Evolutionary conservation across 2,888 invertebrate species (phyloP).

Genomic region (Zaprionus bogoriensis): DNA sequence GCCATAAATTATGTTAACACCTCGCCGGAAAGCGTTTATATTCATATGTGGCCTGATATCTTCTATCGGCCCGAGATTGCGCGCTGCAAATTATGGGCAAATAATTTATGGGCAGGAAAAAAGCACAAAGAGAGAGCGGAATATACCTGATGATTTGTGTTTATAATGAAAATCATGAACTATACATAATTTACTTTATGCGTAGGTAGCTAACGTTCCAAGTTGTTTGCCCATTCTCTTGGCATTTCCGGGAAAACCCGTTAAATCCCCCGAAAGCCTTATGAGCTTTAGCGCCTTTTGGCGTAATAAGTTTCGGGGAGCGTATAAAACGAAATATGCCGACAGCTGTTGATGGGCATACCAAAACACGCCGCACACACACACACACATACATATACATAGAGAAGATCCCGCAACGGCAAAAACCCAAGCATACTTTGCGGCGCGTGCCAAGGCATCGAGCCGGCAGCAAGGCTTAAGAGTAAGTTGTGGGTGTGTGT

Average conservation of each 20-base stretch:
- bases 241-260: slow-evolving; percentile 3
- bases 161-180: slow-evolving; percentile 10
- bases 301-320: slow-evolving; percentile 61
- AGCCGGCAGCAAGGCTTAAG: slow-evolving; percentile 56
- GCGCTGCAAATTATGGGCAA: background rate
- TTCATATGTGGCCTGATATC: slow-evolving; percentile 32
- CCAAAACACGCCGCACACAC: slow-evolving; percentile 31
- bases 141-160: slow-evolving; percentile 13
- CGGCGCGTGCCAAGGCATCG: slow-evolving; percentile 50
- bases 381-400: background rate
- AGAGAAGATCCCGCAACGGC: no score
- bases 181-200: background rate
- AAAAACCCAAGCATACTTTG: slow-evolving; percentile 50
- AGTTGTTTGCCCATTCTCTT: background rate
- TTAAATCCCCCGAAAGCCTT: slow-evolving; percentile 45
- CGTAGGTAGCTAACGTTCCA: background rate
- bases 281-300: slow-evolving; percentile 49
- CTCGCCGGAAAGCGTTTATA: slow-evolving; percentile 34
- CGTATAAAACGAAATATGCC: slow-evolving; percentile 54
- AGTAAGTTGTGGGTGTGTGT: slow-evolving; percentile 9
- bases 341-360: slow-evolving; percentile 63
- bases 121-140: background rate
- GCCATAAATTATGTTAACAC: slow-evolving; percentile 67
- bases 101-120: background rate
- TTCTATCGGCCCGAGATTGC: background rate